These are phyloP conservation scores for Drepana falcataria DNA, from an alignment of 2,888 invertebrate genomes.

Conservation along the genomic window DNA sequence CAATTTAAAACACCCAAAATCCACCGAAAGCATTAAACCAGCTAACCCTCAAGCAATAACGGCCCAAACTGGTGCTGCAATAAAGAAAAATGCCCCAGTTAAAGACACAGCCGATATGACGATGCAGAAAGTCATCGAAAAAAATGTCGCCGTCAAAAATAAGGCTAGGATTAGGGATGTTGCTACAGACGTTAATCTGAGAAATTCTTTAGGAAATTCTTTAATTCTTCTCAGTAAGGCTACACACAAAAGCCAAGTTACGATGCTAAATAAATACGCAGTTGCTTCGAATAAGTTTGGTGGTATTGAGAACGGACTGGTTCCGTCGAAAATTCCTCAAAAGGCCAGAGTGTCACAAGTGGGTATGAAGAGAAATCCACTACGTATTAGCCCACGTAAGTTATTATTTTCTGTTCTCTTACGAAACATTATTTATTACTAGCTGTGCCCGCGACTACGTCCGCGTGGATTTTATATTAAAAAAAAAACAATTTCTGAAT, in stretches of 20 bases:
- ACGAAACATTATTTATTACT: too few species aligned
- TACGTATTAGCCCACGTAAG: slow-evolving; percentile 53
- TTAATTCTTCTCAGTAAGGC: background rate
- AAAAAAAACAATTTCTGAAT: too few species aligned
- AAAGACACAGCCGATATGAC: background rate
- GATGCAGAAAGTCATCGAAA: background rate
- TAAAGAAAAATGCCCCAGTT: background rate
- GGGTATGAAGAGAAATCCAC: slow-evolving; percentile 25
- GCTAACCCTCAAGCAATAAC: background rate
- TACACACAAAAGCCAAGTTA: background rate
- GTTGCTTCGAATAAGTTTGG: background rate
- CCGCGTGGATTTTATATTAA: too few species aligned
- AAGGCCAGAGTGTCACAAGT: slow-evolving; percentile 24
- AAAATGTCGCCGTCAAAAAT: background rate
- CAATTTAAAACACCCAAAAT: too few species aligned
- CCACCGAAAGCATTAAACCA: background rate
- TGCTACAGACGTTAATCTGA: background rate
- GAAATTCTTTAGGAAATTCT: background rate
- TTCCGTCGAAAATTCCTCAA: slow-evolving; percentile 38
- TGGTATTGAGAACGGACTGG: slow-evolving; percentile 4
- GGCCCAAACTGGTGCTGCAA: background rate
- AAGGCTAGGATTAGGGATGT: background rate
- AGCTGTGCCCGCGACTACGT: too few species aligned
- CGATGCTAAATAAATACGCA: background rate
- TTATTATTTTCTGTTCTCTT: slow-evolving; percentile 5